These are phyloP conservation scores for Macrotis lagotis DNA, from an alignment of 2,113 vertebrate genomes.

Conservation along the genomic window DNA sequence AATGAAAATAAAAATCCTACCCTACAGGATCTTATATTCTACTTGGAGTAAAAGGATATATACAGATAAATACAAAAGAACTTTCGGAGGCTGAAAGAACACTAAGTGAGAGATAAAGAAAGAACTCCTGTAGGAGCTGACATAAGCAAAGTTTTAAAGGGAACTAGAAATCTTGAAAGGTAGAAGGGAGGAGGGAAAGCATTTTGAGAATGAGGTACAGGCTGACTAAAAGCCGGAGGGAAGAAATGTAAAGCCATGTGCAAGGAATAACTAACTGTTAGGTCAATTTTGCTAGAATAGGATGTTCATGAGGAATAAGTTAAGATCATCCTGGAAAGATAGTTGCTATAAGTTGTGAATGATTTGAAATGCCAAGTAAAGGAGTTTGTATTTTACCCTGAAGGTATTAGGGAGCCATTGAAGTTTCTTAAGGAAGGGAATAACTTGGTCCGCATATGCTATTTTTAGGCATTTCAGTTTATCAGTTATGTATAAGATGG, in stretches of 20 bases:
- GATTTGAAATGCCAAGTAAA: background rate
- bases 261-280: background rate
- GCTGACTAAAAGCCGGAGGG: background rate
- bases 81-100: background rate
- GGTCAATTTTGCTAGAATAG: background rate
- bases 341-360: background rate
- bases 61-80: background rate
- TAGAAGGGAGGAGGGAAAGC: background rate
- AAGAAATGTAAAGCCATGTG: background rate
- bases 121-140: background rate
- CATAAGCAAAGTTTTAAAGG: background rate
- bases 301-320: background rate
- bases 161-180: background rate
- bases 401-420: background rate
- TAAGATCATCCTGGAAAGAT: background rate
- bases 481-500: background rate
- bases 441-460: background rate
- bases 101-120: background rate
- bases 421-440: background rate
- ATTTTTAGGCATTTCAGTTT: background rate
- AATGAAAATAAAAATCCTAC: too few relatives aligned
- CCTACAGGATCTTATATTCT: background rate
- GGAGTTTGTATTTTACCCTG: background rate
- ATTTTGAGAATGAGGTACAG: background rate
- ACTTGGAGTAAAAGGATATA: background rate